These are phyloP conservation scores for Drosophila borealis DNA, from an alignment of 2,888 invertebrate species.

Conservation along the genomic window DNA sequence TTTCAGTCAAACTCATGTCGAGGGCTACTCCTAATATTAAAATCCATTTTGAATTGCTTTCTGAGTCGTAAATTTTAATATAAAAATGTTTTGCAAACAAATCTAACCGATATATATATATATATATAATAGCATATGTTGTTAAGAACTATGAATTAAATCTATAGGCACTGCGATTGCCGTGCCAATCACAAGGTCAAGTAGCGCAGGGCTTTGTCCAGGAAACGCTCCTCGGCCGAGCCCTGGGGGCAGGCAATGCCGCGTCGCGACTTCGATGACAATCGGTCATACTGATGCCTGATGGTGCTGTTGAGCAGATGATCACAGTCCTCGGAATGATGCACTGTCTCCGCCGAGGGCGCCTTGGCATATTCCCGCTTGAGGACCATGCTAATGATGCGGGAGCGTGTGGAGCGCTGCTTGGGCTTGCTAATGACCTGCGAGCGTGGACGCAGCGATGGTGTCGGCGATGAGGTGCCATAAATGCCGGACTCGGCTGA, in stretches of 20 bases:
- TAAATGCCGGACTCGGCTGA: constrained; percentile 49
- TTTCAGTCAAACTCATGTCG: no score
- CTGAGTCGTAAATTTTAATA: background rate
- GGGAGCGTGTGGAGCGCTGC: constrained; percentile 61
- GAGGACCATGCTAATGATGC: constrained; percentile 73
- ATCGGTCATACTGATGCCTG: constrained; percentile 30
- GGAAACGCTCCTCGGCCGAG: constrained; percentile 64
- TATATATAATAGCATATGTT: no score
- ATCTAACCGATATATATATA: constrained; percentile 4
- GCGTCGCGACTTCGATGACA: constrained; percentile 39
- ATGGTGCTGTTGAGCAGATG: constrained; percentile 46
- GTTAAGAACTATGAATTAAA: background rate
- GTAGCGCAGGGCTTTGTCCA: constrained; percentile 79
- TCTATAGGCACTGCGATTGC: background rate
- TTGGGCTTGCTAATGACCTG: constrained; percentile 55
- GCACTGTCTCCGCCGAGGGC: constrained; percentile 14
- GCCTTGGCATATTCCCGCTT: constrained; percentile 67
- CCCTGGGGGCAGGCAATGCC: constrained; percentile 40
- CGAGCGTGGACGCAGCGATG: constrained; percentile 53
- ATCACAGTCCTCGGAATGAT: constrained; percentile 44
- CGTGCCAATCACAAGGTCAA: constrained; percentile 69
- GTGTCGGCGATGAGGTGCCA: constrained; percentile 25
- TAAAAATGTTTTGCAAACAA: constrained; percentile 58
- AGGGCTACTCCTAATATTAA: background rate
- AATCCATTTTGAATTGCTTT: background rate